phyloP scores from a whole-genome alignment of 2,113 vertebrate species.

The Anhinga anhinga region DNA sequence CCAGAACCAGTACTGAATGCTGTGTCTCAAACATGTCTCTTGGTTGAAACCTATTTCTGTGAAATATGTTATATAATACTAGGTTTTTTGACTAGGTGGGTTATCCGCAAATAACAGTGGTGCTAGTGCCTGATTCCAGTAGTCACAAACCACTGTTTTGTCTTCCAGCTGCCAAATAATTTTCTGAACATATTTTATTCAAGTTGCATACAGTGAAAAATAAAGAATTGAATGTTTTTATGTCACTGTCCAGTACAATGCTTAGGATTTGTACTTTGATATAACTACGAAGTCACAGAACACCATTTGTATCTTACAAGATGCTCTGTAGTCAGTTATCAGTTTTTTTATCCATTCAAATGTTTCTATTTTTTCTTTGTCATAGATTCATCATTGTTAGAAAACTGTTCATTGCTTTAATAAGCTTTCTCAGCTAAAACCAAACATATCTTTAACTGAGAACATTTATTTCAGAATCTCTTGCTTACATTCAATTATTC shows the following conservation, averaged over 20 bases:
- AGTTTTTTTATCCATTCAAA: neutral
- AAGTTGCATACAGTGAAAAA: neutral
- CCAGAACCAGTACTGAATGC: neutral
- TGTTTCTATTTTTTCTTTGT: neutral
- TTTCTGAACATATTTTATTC: neutral
- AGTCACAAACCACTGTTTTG: neutral
- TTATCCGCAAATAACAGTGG: neutral
- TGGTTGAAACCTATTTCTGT: neutral
- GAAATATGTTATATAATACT: neutral
- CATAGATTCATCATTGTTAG: neutral
- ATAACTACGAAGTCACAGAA: neutral
- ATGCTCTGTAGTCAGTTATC: neutral
- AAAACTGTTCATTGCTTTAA: neutral
- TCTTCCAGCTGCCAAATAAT: neutral
- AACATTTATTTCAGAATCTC: neutral
- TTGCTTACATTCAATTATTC: neutral
- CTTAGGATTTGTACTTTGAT: neutral
- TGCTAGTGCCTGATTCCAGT: neutral
- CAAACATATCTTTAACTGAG: neutral
- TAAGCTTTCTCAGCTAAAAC: neutral
- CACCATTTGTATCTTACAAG: neutral
- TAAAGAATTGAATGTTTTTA: neutral
- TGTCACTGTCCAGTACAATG: neutral
- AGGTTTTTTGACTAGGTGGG: neutral
- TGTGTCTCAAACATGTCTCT: neutral